Conservation (phyloP, 2,113 vertebrate genomes). For the Uropsilus gracilis region DNA sequence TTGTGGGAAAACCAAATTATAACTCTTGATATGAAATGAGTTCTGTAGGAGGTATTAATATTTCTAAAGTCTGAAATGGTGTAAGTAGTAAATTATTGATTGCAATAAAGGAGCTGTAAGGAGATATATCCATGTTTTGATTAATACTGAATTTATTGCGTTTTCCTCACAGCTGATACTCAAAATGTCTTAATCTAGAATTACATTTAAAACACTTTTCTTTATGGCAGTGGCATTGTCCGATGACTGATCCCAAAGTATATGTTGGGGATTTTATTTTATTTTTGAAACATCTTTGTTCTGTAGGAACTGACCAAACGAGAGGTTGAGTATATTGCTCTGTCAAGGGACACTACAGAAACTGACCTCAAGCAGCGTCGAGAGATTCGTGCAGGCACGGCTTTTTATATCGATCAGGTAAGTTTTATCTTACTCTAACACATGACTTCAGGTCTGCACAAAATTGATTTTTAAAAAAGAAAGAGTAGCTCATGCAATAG, state of each 20-base stretch:
- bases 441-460: background rate
- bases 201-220: background rate
- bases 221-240: background rate
- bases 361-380: constrained; percentile 97
- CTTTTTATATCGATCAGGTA: constrained; percentile 98
- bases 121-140: background rate
- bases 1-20: constrained; percentile 21
- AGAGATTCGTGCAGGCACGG: constrained; percentile 94
- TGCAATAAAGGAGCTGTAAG: constrained; percentile 8
- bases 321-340: constrained; percentile 95
- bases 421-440: constrained; percentile 60
- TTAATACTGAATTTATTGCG: background rate
- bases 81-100: background rate
- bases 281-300: constrained; percentile 68
- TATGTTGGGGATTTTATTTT: constrained; percentile 22
- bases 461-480: constrained; percentile 43
- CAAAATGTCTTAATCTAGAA: background rate
- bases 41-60: background rate
- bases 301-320: constrained; percentile 94
- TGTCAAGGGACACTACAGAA: constrained; percentile 97
- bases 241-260: constrained; percentile 29
- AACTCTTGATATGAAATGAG: constrained; percentile 31
- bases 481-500: constrained; percentile 4
- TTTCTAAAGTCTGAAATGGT: background rate
- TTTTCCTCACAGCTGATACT: constrained; percentile 27